Percentiles rank a stretch among this genome's conserved stretches.
Evolutionary conservation across 2,113 vertebrate genomes (phyloP).

Genomic region (Myxocyprinus asiaticus): DNA sequence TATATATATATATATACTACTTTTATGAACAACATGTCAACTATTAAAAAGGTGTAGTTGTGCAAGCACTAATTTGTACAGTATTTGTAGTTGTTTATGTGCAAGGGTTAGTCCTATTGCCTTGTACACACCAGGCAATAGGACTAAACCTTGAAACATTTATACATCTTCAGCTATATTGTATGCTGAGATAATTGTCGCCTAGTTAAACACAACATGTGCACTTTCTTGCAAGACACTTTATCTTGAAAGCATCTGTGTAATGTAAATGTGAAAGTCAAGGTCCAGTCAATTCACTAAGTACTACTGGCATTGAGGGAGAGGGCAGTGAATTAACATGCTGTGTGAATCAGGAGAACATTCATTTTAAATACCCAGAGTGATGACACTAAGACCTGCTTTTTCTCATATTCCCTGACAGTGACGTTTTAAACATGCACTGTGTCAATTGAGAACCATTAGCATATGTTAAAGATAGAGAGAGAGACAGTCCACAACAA

Average conservation of each 20-base stretch:
- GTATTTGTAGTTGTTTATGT: too few species aligned
- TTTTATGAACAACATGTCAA: too few species aligned
- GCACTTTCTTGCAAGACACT: not conserved
- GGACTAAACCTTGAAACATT: too few species aligned
- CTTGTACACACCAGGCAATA: too few species aligned
- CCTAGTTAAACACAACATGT: slow-evolving; percentile 18
- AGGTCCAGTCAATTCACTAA: slow-evolving; percentile 20
- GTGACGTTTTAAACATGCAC: slow-evolving; percentile 26
- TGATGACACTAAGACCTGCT: slow-evolving; percentile 10
- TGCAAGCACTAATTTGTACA: too few species aligned
- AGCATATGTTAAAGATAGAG: too few species aligned
- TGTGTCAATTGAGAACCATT: slow-evolving; percentile 23
- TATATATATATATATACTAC: too few species aligned
- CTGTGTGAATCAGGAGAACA: slow-evolving; percentile 9
- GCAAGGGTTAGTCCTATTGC: too few species aligned
- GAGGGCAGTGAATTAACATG: slow-evolving; percentile 17
- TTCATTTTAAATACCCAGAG: slow-evolving; percentile 2
- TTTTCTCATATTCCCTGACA: slow-evolving; percentile 13
- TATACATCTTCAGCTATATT: too few species aligned
- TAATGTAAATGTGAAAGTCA: not conserved
- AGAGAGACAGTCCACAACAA: not conserved
- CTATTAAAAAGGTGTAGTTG: too few species aligned
- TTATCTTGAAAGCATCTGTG: slow-evolving; percentile 13
- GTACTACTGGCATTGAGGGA: not conserved
- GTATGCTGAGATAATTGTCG: not conserved